Base-by-base conservation (phyloP, 37 sponge, comb jelly and placozoan species). In the Oopsacas minuta region DNA sequence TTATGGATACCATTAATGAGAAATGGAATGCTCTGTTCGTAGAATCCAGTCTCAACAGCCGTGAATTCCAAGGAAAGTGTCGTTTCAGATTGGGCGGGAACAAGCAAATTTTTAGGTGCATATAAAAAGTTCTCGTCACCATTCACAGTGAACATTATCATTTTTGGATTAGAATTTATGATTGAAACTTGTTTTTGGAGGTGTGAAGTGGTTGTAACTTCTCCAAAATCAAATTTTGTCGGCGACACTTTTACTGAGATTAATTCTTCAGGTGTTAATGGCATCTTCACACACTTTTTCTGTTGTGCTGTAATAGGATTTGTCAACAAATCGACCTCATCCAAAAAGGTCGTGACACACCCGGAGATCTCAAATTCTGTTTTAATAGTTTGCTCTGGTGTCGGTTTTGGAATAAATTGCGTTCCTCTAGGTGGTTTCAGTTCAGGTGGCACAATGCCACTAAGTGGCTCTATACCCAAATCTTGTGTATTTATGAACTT, bases 211-310 rank as follows among this genome's bases (percentile, higher is more conserved):
- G 28, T n/a, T 61, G 75, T n/a, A 25, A 61, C 75, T 12, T 61
- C 75, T 10, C 75, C 75, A 61, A 61, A 61, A n/a, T 61, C 75
- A 5, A 61, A 25, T 20, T 12, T 3, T 20, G 75, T 61, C 22
- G 75, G 75, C 28, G 75, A 61, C 75, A 61, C 75, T 61, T 61
- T 61, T 61, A 61, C 22, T 25, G 75, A 61, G 28, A 61, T 61
- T 12, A 61, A 61, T n/a, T 61, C 75, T 61, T 61, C 28, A 61
- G 75, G 75, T 61, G 75, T 61, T 61, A 61, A 12, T 25, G 75
- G 75, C 28, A 61, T 20, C 28, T 61, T 61, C 7, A 61, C 75
- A 61, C 22, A 25, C 22, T 61, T 61, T 34, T 61, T 61, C 75
- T 61, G 75, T n/a, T 61, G 75, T 61, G 75, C 22, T 10, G 75